Base-by-base conservation (phyloP, 2,888 invertebrate species). In the Mongoloraphidia duomilia region DNA sequence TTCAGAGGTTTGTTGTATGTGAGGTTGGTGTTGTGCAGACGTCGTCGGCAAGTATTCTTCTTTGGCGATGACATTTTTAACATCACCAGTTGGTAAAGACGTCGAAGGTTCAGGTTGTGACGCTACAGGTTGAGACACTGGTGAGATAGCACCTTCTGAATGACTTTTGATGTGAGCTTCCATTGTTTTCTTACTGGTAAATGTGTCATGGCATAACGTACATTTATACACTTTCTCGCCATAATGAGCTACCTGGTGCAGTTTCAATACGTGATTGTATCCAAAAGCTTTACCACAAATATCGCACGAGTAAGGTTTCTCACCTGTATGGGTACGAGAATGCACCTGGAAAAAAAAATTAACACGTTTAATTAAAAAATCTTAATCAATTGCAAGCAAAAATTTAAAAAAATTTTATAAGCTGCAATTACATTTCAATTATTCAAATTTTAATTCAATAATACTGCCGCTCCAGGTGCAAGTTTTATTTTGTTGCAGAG, bases 191-290 rank as follows among this genome's bases (percentile, higher is more conserved):
- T 91, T 91, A 33, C 86, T 90, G 59, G 83, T 88, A 63, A 92
- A 92, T 0, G 90, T 91, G 58, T 88, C 86, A 60, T 90, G 86
- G 66, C 92, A 92, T 26, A 91, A 83, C 3, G 90, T 91, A 66
- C 92, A 92, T 60, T 91, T 89, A 70, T 92, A 91, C 52, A 91
- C 89, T 61, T 91, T 89, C 63, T 91, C 87, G 0, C 91, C 91
- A 59, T 87, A 90, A 66, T 92, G 92, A 57, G 90, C 88, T 36
- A 91, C 90, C 54, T 86, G 82, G 64, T 92, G 92, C 48, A 91
- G 69, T 66, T 91, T 91, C 51, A 91, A 70, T 5, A 92, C 91
- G 64, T 91, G 91, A 64, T 91, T 91, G 67, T 92, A 91, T 9
- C 91, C 91, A 63, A 92, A 92, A 48, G 86, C 85, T 55, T 91